Base-by-base conservation (phyloP, 2,888 invertebrate genomes). In the Cyclophora albipunctata region DNA sequence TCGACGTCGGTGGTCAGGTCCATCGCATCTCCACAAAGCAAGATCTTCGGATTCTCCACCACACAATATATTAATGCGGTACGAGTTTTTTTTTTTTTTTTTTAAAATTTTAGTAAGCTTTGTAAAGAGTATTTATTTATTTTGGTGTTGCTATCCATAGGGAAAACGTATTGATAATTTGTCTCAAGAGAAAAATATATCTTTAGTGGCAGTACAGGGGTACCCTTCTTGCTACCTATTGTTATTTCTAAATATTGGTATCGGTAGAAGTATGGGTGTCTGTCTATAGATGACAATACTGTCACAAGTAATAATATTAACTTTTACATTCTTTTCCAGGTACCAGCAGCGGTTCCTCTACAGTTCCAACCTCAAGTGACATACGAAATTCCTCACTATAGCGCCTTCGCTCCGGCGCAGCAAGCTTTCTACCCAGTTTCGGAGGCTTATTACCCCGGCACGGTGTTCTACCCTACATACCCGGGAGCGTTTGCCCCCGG, bases 21-120 rank as follows among this genome's bases (percentile, higher is more conserved):
- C 0, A 40, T 80, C 5, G 48, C 78, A 34, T 78, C 81, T 2
- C 70, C 75, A 4, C 69, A 77, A 40, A 73, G 83, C 1, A 82
- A 79, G 55, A 69, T 73, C 33, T 77, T 79, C 7, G 80, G 76
- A 0, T 86, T 79, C 59, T 81, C 87, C 5, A 76, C 81, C 34
- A 72, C 84, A 7, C 85, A 85, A 58, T 85, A 78, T 45, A 80
- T 87, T 50, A 83, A 83, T 53, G 59, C 81, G 58, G 86, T 87
- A 67, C 37, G 20, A 20, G 20, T 20, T 1, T 20, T 20, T 20
- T 20, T 20, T 20, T 20, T 20, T 1, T 20, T 20, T 20, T 20
- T 20, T 20, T 20, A 1, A 1, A 20, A 20, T 20, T 20, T 20
- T 20, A 20, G 20, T 20, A 20, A 20, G 20, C 20, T 20, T 20